These are phyloP conservation scores for Neoascia interrupta DNA, from an alignment of 2,888 invertebrate genomes.

Conservation along the genomic window DNA sequence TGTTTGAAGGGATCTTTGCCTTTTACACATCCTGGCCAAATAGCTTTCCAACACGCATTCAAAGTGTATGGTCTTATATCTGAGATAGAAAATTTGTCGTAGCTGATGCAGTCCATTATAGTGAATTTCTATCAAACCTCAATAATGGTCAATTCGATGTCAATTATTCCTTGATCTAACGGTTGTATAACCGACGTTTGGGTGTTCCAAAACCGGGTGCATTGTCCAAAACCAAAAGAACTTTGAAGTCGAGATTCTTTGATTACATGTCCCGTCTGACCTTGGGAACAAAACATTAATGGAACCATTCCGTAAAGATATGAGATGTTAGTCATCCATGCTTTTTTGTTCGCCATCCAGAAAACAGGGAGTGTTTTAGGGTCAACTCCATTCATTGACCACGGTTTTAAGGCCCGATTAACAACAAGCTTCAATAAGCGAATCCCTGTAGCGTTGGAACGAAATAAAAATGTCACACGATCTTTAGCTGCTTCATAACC, in stretches of 20 bases:
- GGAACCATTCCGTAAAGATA: slow-evolving; percentile 69
- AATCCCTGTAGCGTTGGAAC: slow-evolving; percentile 73
- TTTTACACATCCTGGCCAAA: slow-evolving; percentile 71
- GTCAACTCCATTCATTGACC: slow-evolving; percentile 71
- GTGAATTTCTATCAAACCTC: slow-evolving; percentile 58
- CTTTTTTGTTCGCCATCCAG: slow-evolving; percentile 72
- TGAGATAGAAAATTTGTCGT: slow-evolving; percentile 28
- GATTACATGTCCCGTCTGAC: slow-evolving; percentile 49
- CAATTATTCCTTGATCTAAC: slow-evolving; percentile 72
- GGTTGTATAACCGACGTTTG: slow-evolving; percentile 72
- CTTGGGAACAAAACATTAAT: slow-evolving; percentile 66
- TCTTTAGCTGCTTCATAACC: slow-evolving; percentile 72
- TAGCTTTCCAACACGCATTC: slow-evolving; percentile 72
- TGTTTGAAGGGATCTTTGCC: slow-evolving; percentile 30
- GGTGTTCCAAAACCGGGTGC: slow-evolving; percentile 59
- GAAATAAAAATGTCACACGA: slow-evolving; percentile 72
- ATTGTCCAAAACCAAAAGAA: slow-evolving; percentile 57
- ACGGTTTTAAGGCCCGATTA: slow-evolving; percentile 71
- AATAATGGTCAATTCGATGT: slow-evolving; percentile 12
- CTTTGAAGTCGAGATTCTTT: slow-evolving; percentile 59
- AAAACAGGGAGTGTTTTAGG: slow-evolving; percentile 71
- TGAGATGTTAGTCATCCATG: slow-evolving; percentile 70
- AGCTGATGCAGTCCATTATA: slow-evolving; percentile 47
- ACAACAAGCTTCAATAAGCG: slow-evolving; percentile 72
- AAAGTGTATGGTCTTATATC: slow-evolving; percentile 70